Percentiles rank a stretch among this genome's conserved stretches.
These are phyloP conservation scores for Poeciliopsis infans DNA, from an alignment of 2,797 vertebrate genomes.

Conservation along the genomic window DNA sequence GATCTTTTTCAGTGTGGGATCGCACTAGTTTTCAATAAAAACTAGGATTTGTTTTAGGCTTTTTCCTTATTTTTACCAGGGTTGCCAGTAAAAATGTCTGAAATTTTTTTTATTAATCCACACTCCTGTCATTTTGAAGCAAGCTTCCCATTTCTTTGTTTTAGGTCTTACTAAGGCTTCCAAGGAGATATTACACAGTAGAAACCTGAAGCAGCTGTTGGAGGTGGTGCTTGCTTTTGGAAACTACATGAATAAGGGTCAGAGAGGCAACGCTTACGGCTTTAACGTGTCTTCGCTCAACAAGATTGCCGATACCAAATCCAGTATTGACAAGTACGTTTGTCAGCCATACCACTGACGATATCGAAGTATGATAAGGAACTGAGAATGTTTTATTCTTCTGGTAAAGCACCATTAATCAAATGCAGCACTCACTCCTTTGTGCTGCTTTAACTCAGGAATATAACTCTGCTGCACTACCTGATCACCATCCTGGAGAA, in stretches of 20 bases:
- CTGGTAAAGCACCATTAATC: constrained; percentile 6
- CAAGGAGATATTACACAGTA: constrained; percentile 91
- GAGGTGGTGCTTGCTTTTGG: constrained; percentile 99
- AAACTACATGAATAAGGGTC: constrained; percentile 99
- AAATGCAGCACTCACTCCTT: neutral
- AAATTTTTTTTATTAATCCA: neutral
- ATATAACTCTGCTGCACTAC: constrained; percentile 97
- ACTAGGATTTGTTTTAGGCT: neutral
- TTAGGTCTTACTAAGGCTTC: constrained; percentile 90
- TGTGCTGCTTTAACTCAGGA: constrained; percentile 75
- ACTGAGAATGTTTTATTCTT: neutral
- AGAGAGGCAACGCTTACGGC: constrained; percentile 95
- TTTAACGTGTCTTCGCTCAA: constrained; percentile 98
- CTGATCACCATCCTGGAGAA: constrained; percentile 97
- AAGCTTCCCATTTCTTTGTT: constrained; percentile 11
- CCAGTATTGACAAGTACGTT: constrained; percentile 98
- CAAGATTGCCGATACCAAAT: constrained; percentile 98
- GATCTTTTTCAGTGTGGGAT: neutral
- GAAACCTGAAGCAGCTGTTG: constrained; percentile 91
- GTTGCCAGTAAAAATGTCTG: neutral
- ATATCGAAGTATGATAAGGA: constrained; percentile 36
- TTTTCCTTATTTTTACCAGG: neutral
- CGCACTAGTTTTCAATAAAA: neutral
- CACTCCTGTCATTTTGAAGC: neutral
- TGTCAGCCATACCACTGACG: neutral